Percentiles rank a stretch among this genome's conserved stretches.
phyloP scores from a whole-genome alignment of 2,797 vertebrate species.

The Lepidocolaptes lacrymiger region DNA sequence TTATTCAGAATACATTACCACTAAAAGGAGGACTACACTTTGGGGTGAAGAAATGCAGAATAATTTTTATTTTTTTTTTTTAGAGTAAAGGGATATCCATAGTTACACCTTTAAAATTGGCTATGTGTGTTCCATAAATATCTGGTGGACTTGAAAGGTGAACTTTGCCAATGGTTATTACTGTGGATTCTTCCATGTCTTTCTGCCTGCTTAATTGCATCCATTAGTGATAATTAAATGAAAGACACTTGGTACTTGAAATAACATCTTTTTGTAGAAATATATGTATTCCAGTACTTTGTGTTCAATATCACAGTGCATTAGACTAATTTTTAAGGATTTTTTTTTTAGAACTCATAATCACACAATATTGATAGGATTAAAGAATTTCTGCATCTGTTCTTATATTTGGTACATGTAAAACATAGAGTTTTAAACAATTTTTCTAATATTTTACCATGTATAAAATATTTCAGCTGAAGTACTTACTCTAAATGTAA shows the following conservation, averaged over 20 bases:
- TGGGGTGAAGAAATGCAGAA: neutral
- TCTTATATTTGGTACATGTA: neutral
- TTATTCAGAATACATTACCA: neutral
- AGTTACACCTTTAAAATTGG: neutral
- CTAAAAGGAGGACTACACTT: neutral
- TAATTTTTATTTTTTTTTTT: neutral
- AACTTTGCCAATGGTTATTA: neutral
- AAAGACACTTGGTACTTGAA: neutral
- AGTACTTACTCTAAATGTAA: neutral
- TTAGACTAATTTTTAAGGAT: neutral
- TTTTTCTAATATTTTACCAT: neutral
- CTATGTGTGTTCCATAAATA: neutral
- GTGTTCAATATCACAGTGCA: neutral
- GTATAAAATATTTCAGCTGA: neutral
- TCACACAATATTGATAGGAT: neutral
- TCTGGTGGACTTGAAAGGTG: neutral
- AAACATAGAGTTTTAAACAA: neutral
- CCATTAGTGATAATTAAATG: conserved; percentile 16
- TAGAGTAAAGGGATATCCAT: neutral
- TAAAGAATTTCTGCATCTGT: neutral
- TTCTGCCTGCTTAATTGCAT: conserved; percentile 11
- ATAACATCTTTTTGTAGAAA: neutral
- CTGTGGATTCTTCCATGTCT: neutral
- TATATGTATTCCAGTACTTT: neutral
- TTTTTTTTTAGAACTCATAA: neutral